phyloP scores from a whole-genome alignment of 2,888 invertebrate species.

The Volucella bombylans region DNA sequence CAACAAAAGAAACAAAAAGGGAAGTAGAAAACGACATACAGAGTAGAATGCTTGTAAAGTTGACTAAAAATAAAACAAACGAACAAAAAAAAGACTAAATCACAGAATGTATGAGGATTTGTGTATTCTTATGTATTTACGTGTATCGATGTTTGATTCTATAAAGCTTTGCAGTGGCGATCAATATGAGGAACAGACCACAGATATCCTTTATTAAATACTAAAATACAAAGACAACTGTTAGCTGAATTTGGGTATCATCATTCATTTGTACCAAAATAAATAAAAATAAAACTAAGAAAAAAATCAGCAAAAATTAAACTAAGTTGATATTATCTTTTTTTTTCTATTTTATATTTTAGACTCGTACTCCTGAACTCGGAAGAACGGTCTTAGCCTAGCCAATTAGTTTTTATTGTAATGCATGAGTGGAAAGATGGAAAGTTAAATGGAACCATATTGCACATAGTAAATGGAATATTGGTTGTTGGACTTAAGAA shows the following conservation, averaged over 20 bases:
- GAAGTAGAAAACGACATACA: conserved; percentile 1
- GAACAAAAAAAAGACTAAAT: neutral
- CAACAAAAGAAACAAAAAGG: neutral
- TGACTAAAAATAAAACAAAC: neutral
- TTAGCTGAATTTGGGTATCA: neutral
- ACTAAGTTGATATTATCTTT: neutral
- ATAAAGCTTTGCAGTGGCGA: conserved; percentile 61
- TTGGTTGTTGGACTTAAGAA: neutral
- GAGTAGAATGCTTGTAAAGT: conserved; percentile 25
- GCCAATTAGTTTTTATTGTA: conserved; percentile 22
- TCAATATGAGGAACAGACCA: conserved; percentile 55
- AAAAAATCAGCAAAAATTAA: neutral
- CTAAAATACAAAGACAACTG: conserved; percentile 33
- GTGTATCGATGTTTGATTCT: conserved; percentile 33
- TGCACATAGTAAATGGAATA: neutral
- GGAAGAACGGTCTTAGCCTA: conserved; percentile 36
- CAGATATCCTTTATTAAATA: conserved; percentile 66
- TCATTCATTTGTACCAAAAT: conserved; percentile 1
- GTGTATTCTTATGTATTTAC: conserved; percentile 9
- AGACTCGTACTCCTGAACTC: conserved; percentile 30
- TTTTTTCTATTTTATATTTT: conserved; percentile 28
- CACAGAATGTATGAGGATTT: conserved; percentile 21
- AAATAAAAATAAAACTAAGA: neutral
- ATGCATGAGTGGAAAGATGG: conserved; percentile 18
- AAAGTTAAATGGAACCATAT: neutral